These are phyloP conservation scores for Ciconia nigra DNA, from an alignment of 2,797 vertebrate species.

Conservation along the genomic window DNA sequence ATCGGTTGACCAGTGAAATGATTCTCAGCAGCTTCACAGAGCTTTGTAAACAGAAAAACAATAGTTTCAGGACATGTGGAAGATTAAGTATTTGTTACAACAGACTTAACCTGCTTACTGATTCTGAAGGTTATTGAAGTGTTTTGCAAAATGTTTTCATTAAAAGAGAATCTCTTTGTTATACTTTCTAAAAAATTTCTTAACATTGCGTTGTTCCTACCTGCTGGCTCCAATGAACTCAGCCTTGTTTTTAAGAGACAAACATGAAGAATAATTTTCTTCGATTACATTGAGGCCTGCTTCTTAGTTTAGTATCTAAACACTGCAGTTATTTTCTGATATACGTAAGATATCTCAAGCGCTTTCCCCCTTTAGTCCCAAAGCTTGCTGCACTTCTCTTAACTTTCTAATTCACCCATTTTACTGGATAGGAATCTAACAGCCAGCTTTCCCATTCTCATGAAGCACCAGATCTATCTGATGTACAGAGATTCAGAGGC, in stretches of 20 bases:
- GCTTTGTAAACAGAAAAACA: not conserved
- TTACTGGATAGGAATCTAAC: not conserved
- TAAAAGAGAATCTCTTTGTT: not conserved
- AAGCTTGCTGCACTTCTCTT: not conserved
- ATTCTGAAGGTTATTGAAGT: not conserved
- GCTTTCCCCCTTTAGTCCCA: not conserved
- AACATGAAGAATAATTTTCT: not conserved
- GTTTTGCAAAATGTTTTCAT: not conserved
- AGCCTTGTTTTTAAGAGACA: not conserved
- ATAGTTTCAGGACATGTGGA: not conserved
- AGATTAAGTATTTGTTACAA: not conserved
- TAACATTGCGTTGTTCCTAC: not conserved
- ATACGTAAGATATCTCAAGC: not conserved
- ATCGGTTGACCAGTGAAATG: not conserved
- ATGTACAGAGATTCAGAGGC: not conserved
- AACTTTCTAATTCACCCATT: not conserved
- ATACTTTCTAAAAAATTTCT: not conserved
- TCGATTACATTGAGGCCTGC: not conserved
- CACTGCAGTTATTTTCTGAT: not conserved
- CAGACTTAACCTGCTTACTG: not conserved
- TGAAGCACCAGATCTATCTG: not conserved
- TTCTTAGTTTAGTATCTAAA: not conserved
- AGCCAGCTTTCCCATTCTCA: not conserved
- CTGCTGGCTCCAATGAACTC: not conserved
- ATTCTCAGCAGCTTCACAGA: not conserved